A percentile compares a stretch with the other conserved stretches of the same genome.
Evolutionary conservation across 2,113 vertebrate genomes (phyloP).

Genomic region (Hemiscyllium ocellatum): DNA sequence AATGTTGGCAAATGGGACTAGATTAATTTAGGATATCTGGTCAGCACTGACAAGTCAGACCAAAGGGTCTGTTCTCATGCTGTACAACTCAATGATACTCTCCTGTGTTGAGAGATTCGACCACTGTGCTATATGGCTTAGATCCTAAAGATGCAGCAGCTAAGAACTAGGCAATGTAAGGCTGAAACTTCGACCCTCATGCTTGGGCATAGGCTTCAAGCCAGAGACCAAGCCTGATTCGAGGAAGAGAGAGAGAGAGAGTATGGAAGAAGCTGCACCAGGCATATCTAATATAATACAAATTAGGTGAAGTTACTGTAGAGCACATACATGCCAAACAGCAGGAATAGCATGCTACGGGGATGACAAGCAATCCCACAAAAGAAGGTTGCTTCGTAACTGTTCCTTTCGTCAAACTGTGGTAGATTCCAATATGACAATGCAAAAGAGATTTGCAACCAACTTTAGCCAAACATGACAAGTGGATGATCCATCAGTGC

Average conservation of each 20-base stretch:
- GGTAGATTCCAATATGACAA: neutral
- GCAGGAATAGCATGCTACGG: neutral
- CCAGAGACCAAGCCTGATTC: neutral
- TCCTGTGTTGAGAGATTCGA: neutral
- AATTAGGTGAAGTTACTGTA: no score
- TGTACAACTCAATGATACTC: neutral
- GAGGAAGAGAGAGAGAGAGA: neutral
- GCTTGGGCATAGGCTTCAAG: neutral
- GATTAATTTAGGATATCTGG: no score
- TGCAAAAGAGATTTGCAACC: neutral
- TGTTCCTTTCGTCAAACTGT: neutral
- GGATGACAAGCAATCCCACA: neutral
- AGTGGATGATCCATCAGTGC: neutral
- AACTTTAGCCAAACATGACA: neutral
- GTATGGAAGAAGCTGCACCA: neutral
- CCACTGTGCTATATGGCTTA: neutral
- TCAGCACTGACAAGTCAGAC: no score
- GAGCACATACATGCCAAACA: neutral
- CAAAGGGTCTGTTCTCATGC: no score
- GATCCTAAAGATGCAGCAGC: neutral
- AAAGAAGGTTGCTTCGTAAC: neutral
- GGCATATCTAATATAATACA: neutral
- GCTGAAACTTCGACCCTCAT: neutral
- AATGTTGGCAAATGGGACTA: no score
- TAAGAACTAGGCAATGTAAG: neutral